Conservation (phyloP, 2,797 vertebrate genomes). For the Peromyscus aztecus region DNA sequence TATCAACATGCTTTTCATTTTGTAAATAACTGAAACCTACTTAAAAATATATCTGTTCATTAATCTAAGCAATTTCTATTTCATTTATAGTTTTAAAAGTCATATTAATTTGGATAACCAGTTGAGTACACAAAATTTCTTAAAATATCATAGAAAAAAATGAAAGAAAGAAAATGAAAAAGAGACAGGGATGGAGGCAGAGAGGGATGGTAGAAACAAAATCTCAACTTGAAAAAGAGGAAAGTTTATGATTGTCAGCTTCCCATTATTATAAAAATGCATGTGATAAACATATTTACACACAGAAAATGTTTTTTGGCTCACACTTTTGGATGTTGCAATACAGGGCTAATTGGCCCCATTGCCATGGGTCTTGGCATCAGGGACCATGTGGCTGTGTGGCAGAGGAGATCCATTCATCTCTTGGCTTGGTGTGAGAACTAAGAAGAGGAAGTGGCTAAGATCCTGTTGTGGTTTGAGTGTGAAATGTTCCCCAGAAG, state of each 20-base stretch:
- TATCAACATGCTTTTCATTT: slow-evolving; percentile 1
- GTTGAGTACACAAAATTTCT: not conserved
- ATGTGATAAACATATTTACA: not conserved
- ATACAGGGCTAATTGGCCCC: rapidly evolving
- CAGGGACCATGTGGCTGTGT: not conserved
- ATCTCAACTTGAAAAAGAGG: not conserved
- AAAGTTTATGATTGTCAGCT: not conserved
- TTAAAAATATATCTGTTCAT: not conserved
- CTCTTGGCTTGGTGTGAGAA: not conserved
- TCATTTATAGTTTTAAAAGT: not conserved
- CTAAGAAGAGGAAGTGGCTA: not conserved
- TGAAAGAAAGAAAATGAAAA: not conserved
- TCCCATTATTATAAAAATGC: not conserved
- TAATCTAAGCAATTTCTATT: not conserved
- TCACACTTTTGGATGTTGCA: not conserved
- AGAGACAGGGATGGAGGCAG: too few relatives aligned
- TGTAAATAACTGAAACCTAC: not conserved
- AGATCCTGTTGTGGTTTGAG: not conserved
- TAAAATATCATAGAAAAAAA: not conserved
- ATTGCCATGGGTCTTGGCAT: too few relatives aligned
- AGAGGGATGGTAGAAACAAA: not conserved
- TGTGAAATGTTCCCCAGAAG: not conserved
- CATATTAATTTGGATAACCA: not conserved
- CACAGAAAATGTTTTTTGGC: too few relatives aligned
- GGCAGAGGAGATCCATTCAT: too few relatives aligned